phyloP scores from a whole-genome alignment of 2,888 invertebrate species.

The Drosophila diplacantha region DNA sequence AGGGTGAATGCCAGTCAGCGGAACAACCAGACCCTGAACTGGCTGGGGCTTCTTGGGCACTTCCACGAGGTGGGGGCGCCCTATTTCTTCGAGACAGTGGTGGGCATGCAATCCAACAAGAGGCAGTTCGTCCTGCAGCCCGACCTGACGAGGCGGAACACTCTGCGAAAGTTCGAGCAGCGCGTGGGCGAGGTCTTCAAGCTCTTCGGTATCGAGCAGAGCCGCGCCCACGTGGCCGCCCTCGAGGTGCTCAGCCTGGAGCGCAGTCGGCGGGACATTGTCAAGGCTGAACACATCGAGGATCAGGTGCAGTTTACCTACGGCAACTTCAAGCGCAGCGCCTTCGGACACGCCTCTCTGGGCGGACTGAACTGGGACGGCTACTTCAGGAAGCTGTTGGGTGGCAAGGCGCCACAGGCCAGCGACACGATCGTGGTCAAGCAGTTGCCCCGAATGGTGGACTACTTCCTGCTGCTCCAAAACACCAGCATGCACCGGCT shows the following conservation, averaged over 20 bases:
- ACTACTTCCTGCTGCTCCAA: conserved; percentile 68
- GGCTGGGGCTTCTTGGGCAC: conserved; percentile 66
- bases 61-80: conserved; percentile 75
- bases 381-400: conserved; percentile 70
- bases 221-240: conserved; percentile 69
- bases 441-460: conserved; percentile 67
- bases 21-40: conserved; percentile 56
- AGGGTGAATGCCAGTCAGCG: conserved; percentile 33
- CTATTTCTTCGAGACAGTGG: conserved; percentile 70
- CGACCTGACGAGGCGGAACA: conserved; percentile 62
- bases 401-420: conserved; percentile 68
- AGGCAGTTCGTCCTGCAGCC: conserved; percentile 67
- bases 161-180: conserved; percentile 71
- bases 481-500: conserved; percentile 67
- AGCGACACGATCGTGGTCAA: conserved; percentile 66
- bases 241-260: conserved; percentile 75
- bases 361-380: conserved; percentile 69
- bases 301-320: conserved; percentile 66
- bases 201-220: conserved; percentile 64
- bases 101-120: conserved; percentile 73
- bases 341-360: conserved; percentile 51
- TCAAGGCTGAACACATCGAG: conserved; percentile 47
- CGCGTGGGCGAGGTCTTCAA: conserved; percentile 67
- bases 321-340: conserved; percentile 57
- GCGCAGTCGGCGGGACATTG: conserved; percentile 69